These are phyloP conservation scores for Hetaerina titia DNA, from an alignment of 2,888 invertebrate genomes.

Conservation along the genomic window DNA sequence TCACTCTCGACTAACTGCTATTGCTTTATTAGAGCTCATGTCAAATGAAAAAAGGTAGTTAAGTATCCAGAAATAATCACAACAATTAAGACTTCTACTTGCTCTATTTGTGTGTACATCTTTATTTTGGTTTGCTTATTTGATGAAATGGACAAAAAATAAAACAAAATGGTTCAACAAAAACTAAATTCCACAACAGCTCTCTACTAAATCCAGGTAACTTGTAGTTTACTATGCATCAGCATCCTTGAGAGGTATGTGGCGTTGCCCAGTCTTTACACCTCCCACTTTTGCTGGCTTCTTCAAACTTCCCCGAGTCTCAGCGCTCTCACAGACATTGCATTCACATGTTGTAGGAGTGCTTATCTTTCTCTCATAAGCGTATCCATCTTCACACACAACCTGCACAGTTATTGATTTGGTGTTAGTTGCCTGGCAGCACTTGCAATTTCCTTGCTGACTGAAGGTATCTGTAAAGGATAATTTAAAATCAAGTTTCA, in stretches of 20 bases:
- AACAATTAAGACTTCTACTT: neutral
- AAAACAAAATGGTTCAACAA: conserved; percentile 46
- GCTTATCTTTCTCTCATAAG: conserved; percentile 74
- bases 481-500: conserved; percentile 18
- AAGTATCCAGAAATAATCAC: neutral
- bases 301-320: neutral
- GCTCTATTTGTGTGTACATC: neutral
- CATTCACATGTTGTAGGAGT: conserved; percentile 76
- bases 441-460: conserved; percentile 76
- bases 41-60: neutral
- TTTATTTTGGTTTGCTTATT: conserved; percentile 41
- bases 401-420: conserved; percentile 76
- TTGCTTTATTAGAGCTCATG: neutral
- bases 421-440: conserved; percentile 77
- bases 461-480: conserved; percentile 73
- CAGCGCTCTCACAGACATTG: conserved; percentile 73
- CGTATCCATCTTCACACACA: conserved; percentile 78
- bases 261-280: neutral
- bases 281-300: neutral
- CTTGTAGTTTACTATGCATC: neutral
- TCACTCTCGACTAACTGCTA: neutral
- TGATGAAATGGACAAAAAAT: neutral
- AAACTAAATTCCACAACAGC: neutral
- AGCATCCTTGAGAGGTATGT: neutral
- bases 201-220: neutral